Evolutionary conservation across 1,140 invertebrate genomes (phyloP).

Genomic region (Akabosia matsudoensis): DNA sequence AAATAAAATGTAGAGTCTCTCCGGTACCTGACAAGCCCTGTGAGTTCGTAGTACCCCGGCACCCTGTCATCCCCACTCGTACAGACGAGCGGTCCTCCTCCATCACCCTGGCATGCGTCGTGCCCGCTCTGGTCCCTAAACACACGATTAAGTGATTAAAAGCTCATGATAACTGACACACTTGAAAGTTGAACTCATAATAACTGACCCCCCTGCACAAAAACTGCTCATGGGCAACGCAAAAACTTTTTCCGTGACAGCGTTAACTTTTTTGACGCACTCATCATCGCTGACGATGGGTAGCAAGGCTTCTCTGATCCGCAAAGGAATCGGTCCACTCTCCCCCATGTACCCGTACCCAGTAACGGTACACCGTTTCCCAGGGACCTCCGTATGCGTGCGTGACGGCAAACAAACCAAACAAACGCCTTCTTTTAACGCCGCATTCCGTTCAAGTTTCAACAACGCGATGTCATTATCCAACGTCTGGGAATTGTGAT

Average conservation of each 20-base stretch:
- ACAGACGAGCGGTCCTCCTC: constrained; percentile 80
- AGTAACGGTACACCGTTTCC: constrained; percentile 68
- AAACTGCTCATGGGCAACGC: constrained; percentile 64
- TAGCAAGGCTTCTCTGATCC: constrained; percentile 82
- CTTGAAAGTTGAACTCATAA: no score
- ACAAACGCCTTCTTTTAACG: constrained; percentile 78
- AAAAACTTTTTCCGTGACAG: constrained; percentile 75
- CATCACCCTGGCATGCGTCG: constrained; percentile 85
- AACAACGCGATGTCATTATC: constrained; percentile 93
- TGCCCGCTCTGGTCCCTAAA: constrained; percentile 62
- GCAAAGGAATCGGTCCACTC: constrained; percentile 77
- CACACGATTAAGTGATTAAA: no score
- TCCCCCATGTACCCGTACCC: constrained; percentile 73
- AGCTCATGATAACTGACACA: no score
- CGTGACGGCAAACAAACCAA: constrained; percentile 85
- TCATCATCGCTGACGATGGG: constrained; percentile 75
- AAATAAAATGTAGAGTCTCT: neutral
- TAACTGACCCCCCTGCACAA: constrained; percentile 86
- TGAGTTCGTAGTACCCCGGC: constrained; percentile 86
- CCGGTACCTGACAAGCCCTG: constrained; percentile 79
- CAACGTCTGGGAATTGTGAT: constrained; percentile 91
- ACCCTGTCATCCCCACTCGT: constrained; percentile 54
- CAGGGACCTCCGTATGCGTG: constrained; percentile 62
- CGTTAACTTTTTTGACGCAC: constrained; percentile 86
- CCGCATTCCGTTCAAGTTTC: constrained; percentile 84